Percentiles rank a stretch among this genome's conserved stretches.
These are phyloP conservation scores for Fregetta grallaria DNA, from an alignment of 2,113 vertebrate genomes.

Conservation along the genomic window DNA sequence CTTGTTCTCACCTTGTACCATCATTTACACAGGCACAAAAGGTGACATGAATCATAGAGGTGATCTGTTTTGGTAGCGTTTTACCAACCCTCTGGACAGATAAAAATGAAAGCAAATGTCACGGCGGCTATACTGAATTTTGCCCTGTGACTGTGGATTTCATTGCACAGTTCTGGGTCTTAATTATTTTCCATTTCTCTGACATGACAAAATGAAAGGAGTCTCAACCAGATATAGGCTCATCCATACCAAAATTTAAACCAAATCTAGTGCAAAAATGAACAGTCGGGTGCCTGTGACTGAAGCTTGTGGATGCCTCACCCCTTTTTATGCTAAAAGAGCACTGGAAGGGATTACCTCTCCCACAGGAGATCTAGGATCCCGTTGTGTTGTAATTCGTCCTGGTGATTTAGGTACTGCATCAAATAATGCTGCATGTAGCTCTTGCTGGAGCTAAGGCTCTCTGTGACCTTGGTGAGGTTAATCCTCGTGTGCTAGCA, in stretches of 20 bases:
- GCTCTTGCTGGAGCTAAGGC: neutral
- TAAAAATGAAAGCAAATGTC: neutral
- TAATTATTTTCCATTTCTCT: neutral
- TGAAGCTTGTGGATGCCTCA: neutral
- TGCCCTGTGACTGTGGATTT: neutral
- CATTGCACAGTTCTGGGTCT: neutral
- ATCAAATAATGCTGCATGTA: neutral
- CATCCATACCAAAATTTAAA: neutral
- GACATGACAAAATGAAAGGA: neutral
- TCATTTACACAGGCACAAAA: neutral
- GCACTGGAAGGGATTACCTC: neutral
- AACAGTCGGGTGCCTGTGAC: neutral
- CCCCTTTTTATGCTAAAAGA: neutral
- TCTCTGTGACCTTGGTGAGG: slow-evolving; percentile 18
- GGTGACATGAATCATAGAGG: neutral
- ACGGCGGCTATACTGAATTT: neutral
- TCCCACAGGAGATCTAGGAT: accelerated
- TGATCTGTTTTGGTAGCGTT: neutral
- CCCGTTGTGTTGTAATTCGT: neutral
- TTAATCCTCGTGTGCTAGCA: neutral
- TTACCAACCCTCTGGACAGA: neutral
- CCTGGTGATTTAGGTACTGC: neutral
- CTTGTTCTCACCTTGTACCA: neutral
- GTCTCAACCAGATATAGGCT: neutral
- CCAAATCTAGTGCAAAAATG: neutral